phyloP scores from a whole-genome alignment of 2,888 invertebrate genomes.

The Platerodrilus igneus region DNA sequence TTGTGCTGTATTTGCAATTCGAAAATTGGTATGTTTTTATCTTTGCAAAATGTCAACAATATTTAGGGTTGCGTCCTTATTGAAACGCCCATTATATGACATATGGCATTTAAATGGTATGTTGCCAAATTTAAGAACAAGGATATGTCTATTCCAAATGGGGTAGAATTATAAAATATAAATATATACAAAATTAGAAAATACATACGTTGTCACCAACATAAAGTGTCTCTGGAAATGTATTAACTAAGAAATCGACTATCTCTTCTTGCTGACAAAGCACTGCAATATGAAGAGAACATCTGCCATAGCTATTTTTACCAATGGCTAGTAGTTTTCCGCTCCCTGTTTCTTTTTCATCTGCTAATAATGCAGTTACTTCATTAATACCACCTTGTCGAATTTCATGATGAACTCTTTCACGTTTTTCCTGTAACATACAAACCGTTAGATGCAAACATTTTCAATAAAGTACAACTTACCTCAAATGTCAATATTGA shows the following conservation, averaged over 20 bases:
- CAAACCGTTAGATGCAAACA: background rate
- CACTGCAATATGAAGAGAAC: constrained; percentile 81
- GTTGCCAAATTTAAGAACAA: too few relatives aligned
- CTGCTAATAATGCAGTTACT: constrained; percentile 55
- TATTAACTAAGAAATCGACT: constrained; percentile 69
- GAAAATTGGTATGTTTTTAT: too few relatives aligned
- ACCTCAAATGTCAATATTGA: constrained; percentile 75
- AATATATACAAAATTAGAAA: background rate
- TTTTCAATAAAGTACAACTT: background rate
- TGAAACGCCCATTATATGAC: too few relatives aligned
- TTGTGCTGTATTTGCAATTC: too few relatives aligned
- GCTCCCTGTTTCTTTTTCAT: constrained; percentile 51
- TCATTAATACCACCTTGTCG: constrained; percentile 58
- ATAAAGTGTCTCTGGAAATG: constrained; percentile 67
- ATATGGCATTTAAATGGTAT: too few relatives aligned
- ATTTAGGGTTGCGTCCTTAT: too few relatives aligned
- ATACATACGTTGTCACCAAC: constrained; percentile 79
- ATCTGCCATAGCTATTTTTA: constrained; percentile 69
- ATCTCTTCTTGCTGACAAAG: constrained; percentile 77
- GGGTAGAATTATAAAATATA: too few relatives aligned
- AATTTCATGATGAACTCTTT: constrained; percentile 70
- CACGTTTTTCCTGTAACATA: constrained; percentile 64
- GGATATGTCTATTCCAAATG: too few relatives aligned
- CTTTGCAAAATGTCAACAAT: too few relatives aligned
- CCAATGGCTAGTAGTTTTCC: constrained; percentile 55